Evolutionary conservation across 2,113 vertebrate genomes (phyloP), one percentile per base, ranked within the genome.

Genomic region (Erythrocercus mccallii): DNA sequence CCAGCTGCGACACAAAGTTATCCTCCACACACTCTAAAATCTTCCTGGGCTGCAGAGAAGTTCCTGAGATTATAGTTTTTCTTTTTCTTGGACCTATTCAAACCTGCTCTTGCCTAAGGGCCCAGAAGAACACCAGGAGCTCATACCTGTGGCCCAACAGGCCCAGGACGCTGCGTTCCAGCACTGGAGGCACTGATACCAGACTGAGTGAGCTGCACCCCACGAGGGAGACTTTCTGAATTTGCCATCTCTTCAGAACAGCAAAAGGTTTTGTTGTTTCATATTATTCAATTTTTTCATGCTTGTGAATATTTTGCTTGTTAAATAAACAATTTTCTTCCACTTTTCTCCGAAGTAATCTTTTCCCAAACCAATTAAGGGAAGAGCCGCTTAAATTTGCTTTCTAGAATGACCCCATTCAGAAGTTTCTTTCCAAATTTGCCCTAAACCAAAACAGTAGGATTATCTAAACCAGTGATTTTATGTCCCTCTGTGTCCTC

Each of bases 381-480:
- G 57, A 58, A 35, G 23, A 58, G 22, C n/a, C 15, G 7, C 23
- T 35, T 24, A 16, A 60, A 60, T 37, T 60, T 60, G 57, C 57
- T 60, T 60, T 60, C 23, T 60, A 25, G 35, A 35, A 37, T 37
- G 35, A 37, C 15, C 15, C n/a, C 23, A 37, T 37, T 60, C 35
- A 25, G 24, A 60, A 37, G 5, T 60, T 60, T 60, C 35, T 60
- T 37, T 24, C 35, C 15, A 60, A 60, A 37, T 60, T 37, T 60
- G 35, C 35, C 23, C 23, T 37, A 37, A 60, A 37, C 35, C 23
- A 37, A 37, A 37, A 27, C 23, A 60, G 23, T 27, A 27, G 23
- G 23, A 37, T 60, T 60, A 42, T 5, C 60, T 60, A 45, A 10
- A 57, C 1, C 1, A 2, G 27, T 0, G 2, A n/a, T 62, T 81